These are phyloP conservation scores for Papilio aristodemus DNA, from an alignment of 1,140 invertebrate species.

Conservation along the genomic window DNA sequence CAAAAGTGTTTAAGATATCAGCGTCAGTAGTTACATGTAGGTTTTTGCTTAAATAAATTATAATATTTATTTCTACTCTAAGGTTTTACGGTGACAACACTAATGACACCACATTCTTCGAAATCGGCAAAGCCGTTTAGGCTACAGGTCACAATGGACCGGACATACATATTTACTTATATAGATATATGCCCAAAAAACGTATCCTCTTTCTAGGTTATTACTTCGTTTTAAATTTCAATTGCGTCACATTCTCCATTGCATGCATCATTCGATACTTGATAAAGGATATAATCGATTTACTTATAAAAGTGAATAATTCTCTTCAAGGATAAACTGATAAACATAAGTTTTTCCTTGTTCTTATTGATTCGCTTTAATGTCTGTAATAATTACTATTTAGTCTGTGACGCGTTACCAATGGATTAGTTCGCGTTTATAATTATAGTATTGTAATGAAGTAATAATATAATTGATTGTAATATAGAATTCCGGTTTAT, in stretches of 20 bases:
- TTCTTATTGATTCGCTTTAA: conserved; percentile 8
- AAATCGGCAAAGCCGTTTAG: no score
- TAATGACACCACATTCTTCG: no score
- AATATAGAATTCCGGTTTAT: background rate
- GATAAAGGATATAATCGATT: conserved; percentile 3
- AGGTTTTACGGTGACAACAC: no score
- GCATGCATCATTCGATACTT: background rate
- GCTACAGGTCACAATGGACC: no score
- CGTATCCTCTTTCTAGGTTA: no score
- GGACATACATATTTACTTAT: no score
- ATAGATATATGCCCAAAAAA: no score
- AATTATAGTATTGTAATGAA: background rate
- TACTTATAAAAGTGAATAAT: conserved; percentile 3
- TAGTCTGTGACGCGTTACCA: background rate
- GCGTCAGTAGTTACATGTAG: no score
- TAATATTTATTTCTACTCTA: no score
- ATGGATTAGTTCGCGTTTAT: background rate
- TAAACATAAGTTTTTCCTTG: conserved; percentile 12
- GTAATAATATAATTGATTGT: background rate
- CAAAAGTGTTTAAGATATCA: no score
- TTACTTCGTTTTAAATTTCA: background rate
- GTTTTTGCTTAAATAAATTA: no score
- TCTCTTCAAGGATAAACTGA: conserved; percentile 8
- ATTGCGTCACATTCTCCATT: background rate
- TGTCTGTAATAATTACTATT: conserved; percentile 19